Evolutionary conservation across 2,888 invertebrate species (phyloP).

Genomic region (Synanthedon tipuliformis): DNA sequence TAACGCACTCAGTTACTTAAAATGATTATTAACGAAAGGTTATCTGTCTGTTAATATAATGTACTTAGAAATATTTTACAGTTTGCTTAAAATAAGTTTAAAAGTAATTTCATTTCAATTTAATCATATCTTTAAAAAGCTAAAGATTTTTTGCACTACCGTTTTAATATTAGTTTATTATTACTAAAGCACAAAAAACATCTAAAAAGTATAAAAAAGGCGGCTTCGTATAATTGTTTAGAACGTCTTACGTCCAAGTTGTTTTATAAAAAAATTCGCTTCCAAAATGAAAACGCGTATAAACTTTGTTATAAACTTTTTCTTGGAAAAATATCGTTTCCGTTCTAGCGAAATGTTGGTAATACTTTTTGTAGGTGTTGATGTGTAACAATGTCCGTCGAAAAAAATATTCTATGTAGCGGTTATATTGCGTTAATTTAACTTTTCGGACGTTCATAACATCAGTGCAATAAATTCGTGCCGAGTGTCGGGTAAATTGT

Average conservation of each 20-base stretch:
- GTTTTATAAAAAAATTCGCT: neutral
- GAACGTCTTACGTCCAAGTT: neutral
- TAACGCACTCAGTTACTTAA: too few relatives aligned
- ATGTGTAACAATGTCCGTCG: neutral
- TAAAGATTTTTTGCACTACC: too few relatives aligned
- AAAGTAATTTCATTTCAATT: too few relatives aligned
- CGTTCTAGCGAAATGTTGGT: neutral
- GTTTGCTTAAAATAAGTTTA: too few relatives aligned
- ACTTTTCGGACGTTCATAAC: slow-evolving; percentile 15
- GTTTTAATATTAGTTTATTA: too few relatives aligned
- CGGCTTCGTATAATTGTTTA: neutral
- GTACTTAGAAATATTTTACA: too few relatives aligned
- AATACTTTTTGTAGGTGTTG: neutral
- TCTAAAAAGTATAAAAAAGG: neutral
- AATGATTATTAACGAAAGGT: too few relatives aligned
- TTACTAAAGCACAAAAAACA: too few relatives aligned
- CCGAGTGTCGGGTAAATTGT: neutral
- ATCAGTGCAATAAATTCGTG: slow-evolving; percentile 13
- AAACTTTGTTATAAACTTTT: neutral
- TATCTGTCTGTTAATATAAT: too few relatives aligned
- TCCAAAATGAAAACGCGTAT: neutral
- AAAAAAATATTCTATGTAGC: slow-evolving; percentile 4
- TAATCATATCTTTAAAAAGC: too few relatives aligned
- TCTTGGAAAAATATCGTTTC: neutral
- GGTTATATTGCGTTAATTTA: slow-evolving; percentile 22